phyloP scores from a whole-genome alignment of 1,140 invertebrate species.

The Bombus superbus region DNA sequence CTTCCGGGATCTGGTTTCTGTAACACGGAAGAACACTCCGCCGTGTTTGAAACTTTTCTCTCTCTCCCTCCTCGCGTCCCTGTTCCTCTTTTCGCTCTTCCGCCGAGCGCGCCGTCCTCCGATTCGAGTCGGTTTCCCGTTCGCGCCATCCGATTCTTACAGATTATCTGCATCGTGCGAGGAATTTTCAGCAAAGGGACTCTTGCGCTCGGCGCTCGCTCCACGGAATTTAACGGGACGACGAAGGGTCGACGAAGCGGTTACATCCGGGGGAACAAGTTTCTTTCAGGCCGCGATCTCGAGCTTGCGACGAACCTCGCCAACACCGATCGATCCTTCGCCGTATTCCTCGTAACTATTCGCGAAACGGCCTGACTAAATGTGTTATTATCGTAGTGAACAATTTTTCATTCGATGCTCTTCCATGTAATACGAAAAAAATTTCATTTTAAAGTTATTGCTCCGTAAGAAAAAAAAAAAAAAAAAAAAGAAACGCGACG shows the following conservation, averaged over 20 bases:
- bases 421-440: background rate
- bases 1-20: slow-evolving; percentile 42
- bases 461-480: no score
- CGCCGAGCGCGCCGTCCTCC: no score
- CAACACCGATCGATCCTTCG: background rate
- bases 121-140: background rate
- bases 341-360: background rate
- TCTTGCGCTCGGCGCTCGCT: background rate
- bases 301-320: no score
- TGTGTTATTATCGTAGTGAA: background rate
- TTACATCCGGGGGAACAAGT: background rate
- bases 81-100: background rate
- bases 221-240: background rate
- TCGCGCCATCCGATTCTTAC: slow-evolving; percentile 24
- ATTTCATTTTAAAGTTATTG: no score
- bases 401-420: background rate
- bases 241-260: background rate
- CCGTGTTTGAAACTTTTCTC: slow-evolving; percentile 26
- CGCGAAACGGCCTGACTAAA: no score
- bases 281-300: background rate
- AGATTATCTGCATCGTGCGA: slow-evolving; percentile 35
- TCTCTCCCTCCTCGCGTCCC: no score
- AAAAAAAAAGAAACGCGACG: no score
- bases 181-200: background rate
- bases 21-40: slow-evolving; percentile 49